Conservation (phyloP, 2,888 invertebrate species). For the Drosophila borealis region DNA sequence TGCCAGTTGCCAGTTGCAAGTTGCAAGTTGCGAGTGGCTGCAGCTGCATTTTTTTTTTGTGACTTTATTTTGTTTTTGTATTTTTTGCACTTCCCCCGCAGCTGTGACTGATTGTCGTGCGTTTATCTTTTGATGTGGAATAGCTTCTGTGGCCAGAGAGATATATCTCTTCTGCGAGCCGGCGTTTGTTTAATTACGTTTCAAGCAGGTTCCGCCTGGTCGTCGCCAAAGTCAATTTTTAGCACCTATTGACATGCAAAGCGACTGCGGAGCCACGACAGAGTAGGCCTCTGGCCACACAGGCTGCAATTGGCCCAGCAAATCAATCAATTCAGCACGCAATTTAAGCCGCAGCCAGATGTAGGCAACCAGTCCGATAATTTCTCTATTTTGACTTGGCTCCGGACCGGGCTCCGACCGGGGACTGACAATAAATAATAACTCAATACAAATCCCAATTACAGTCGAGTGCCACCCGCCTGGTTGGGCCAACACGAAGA, state of each 20-base stretch:
- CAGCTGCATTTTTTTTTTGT: constrained; percentile 53
- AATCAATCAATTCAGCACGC: constrained; percentile 82
- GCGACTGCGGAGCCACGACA: background rate
- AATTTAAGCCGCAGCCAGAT: constrained; percentile 57
- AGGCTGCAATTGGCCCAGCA: constrained; percentile 49
- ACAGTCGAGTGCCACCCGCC: constrained; percentile 77
- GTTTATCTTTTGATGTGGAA: constrained; percentile 79
- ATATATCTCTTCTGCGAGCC: constrained; percentile 31
- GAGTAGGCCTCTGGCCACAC: constrained; percentile 30
- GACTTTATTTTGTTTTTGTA: background rate
- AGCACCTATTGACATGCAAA: constrained; percentile 79
- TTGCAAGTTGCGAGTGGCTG: constrained; percentile 35
- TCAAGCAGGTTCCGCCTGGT: constrained; percentile 56
- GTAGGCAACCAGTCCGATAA: constrained; percentile 59
- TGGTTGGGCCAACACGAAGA: constrained; percentile 46
- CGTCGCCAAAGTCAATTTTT: constrained; percentile 66
- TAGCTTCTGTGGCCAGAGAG: constrained; percentile 71
- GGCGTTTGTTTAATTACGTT: constrained; percentile 73
- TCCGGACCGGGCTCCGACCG: constrained; percentile 1
- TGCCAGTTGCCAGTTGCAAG: constrained; percentile 9
- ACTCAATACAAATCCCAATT: constrained; percentile 82
- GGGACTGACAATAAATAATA: constrained; percentile 76
- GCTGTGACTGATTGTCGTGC: constrained; percentile 81
- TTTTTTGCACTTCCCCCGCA: constrained; percentile 59
- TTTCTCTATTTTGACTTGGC: constrained; percentile 76